phyloP scores from a whole-genome alignment of 2,888 invertebrate genomes.

The Unio pictorum region DNA sequence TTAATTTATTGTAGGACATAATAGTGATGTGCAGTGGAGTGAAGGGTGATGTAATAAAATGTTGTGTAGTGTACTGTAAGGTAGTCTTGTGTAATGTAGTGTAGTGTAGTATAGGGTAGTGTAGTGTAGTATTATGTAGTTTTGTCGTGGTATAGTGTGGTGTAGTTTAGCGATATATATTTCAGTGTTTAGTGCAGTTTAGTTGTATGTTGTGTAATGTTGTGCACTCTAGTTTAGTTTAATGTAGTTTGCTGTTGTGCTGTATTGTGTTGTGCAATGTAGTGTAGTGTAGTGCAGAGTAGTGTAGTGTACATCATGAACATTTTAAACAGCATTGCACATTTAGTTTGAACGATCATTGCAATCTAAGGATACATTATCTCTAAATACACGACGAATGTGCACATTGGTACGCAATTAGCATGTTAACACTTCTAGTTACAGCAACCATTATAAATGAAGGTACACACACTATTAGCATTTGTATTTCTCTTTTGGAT shows the following conservation, averaged over 20 bases:
- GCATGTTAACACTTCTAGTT: no score
- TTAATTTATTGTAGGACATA: slow-evolving; percentile 1
- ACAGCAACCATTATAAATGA: no score
- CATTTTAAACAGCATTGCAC: no score
- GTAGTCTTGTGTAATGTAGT: not conserved
- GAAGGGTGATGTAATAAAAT: not conserved
- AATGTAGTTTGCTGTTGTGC: slow-evolving; percentile 1
- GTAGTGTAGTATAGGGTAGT: not conserved
- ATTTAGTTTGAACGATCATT: no score
- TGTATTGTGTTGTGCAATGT: not conserved
- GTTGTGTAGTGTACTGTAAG: not conserved
- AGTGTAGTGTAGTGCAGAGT: not conserved
- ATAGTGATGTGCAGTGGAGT: not conserved
- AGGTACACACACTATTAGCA: no score
- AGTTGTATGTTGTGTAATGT: no score
- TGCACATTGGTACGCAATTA: no score
- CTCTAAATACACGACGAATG: no score
- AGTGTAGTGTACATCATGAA: no score
- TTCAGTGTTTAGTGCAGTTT: no score
- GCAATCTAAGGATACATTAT: no score
- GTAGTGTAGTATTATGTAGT: slow-evolving; percentile 1
- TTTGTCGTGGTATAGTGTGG: not conserved
- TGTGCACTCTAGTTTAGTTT: not conserved
- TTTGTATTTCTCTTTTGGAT: no score
- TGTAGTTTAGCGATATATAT: not conserved